Percentiles rank a stretch among this genome's conserved stretches.
phyloP scores from a whole-genome alignment of 2,113 vertebrate genomes.

The Uropsilus gracilis region DNA sequence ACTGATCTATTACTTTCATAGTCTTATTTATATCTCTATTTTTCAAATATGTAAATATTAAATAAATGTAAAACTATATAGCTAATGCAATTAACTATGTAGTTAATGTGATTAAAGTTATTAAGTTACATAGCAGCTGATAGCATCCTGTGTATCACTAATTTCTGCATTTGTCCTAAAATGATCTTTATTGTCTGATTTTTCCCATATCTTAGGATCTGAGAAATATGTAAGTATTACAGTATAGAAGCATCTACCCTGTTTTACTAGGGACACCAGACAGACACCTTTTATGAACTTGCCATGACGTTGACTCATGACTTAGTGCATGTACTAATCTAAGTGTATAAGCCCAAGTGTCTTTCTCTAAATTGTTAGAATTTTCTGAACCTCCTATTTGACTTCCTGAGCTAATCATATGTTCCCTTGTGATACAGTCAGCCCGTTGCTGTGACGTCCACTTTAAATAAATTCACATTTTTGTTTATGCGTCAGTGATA shows the following conservation, averaged over 20 bases:
- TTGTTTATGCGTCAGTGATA: constrained; percentile 77
- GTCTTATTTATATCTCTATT: constrained; percentile 45
- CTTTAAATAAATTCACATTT: constrained; percentile 76
- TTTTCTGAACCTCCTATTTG: constrained; percentile 6
- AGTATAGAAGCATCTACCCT: not conserved
- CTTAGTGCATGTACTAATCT: not conserved
- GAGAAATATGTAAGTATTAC: not conserved
- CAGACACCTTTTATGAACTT: not conserved
- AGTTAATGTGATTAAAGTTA: constrained; percentile 43
- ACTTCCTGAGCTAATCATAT: constrained; percentile 51
- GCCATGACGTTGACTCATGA: not conserved
- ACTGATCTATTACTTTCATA: constrained; percentile 25
- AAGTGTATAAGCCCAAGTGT: constrained; percentile 22
- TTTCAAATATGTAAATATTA: constrained; percentile 47
- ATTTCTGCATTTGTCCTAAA: constrained; percentile 22
- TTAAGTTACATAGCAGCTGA: not conserved
- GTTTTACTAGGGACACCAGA: too few species aligned
- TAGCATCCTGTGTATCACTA: not conserved
- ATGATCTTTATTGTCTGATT: not conserved
- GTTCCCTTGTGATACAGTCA: constrained; percentile 54
- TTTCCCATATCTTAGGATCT: not conserved
- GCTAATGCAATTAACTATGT: constrained; percentile 24
- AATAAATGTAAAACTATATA: not conserved
- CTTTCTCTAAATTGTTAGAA: not conserved
- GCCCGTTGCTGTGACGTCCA: constrained; percentile 52